Evolutionary conservation across 53 echinoderm and acorn worm genomes (phyloP).

Genomic region (Luidia sarsii): DNA sequence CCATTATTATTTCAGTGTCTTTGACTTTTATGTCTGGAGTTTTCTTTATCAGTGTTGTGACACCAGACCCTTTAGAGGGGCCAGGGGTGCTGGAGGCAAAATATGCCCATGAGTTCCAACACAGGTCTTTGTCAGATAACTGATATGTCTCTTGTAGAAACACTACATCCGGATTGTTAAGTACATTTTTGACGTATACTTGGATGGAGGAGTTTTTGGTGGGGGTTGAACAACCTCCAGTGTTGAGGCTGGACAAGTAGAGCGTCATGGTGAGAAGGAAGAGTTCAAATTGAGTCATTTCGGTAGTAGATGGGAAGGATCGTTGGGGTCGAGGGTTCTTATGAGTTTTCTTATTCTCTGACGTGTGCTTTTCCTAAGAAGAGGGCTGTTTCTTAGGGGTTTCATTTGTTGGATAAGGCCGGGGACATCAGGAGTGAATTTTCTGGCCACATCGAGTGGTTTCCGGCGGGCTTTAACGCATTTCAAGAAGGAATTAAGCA

Average conservation of each 20-base stretch:
- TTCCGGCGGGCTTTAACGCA: not conserved
- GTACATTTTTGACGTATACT: not conserved
- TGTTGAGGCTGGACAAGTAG: not conserved
- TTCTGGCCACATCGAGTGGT: not conserved
- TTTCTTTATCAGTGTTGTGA: slow-evolving; percentile 22
- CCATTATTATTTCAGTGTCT: not conserved
- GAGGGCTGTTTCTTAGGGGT: not conserved
- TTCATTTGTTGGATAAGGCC: not conserved
- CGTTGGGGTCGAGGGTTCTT: slow-evolving; percentile 5
- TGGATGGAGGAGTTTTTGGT: not conserved
- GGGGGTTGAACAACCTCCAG: slow-evolving; percentile 20
- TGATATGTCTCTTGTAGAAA: not conserved
- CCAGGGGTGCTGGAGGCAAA: not conserved
- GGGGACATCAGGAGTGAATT: not conserved
- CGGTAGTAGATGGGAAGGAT: no score
- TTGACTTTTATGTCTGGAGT: no score
- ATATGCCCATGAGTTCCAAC: slow-evolving; percentile 27
- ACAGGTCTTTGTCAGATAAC: not conserved
- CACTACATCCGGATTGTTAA: not conserved
- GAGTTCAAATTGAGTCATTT: no score
- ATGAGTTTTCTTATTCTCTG: slow-evolving; percentile 1
- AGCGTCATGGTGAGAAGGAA: not conserved
- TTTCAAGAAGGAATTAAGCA: not conserved
- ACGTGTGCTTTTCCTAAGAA: not conserved
- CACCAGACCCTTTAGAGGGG: not conserved